Base-by-base conservation (phyloP, 1,140 invertebrate genomes). In the Bombus balteatus region DNA sequence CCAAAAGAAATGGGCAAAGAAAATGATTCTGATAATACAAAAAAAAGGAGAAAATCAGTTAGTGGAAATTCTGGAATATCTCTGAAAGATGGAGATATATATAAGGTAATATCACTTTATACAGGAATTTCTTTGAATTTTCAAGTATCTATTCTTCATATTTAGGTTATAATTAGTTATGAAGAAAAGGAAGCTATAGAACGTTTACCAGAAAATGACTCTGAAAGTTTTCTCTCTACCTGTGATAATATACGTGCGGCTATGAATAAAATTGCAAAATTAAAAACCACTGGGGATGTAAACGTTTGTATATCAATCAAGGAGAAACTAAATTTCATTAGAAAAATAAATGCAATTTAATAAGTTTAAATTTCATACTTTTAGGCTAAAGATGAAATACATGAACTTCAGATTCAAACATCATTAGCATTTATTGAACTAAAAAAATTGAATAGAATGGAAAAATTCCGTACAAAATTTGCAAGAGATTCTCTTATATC, bases 401-500 rank as follows among this genome's bases (percentile, higher is more conserved):
- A 95, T 84, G 96, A 97, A 73, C 96, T 97, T 76, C 96, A 97
- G 93, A 96, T 97, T 77, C 96, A 97, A 90, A 97, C 97, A 13
- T 97, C 97, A 6, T 94, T 99, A 77, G 95, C 97, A 89, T 97
- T 98, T 90, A 96, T 98, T 57, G 96, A 97, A 72, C 94, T 99
- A 34, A 99, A 99, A 92, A 99, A 98, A 94, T 94, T 99, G 0
- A 99, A 99, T 95, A 96, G 98, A 68, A 95, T 98, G 86, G 98
- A 98, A 91, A 99, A 99, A 95, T 97, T 99, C 53, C 96, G 97
- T 12, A 97, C 97, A 70, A 97, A 98, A 92, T 96, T 97, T 91
- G 97, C 97, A 0, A 96, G 98, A 81, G 98, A 99, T 95, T 96
- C 96, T 34, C 95, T 98, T 6, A 96, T 96, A 75, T 96, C 97